Conservation (phyloP, 2,888 invertebrate species). For the Meganola albula region DNA sequence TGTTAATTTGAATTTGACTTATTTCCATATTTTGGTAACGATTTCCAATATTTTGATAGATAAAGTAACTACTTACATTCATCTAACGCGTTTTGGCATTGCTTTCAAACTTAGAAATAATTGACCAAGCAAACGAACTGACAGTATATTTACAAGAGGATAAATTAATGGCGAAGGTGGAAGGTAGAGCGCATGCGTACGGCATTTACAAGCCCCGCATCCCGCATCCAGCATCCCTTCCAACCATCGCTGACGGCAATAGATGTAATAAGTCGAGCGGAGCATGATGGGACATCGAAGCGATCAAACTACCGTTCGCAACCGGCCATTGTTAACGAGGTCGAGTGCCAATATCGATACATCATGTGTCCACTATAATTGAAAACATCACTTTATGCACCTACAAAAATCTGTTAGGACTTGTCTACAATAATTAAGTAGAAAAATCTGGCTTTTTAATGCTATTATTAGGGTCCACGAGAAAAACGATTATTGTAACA, state of each 20-base stretch:
- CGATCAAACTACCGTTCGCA: constrained; percentile 39
- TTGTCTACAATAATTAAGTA: no score
- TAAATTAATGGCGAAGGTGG: constrained; percentile 46
- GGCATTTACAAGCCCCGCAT: constrained; percentile 38
- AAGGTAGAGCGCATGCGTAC: constrained; percentile 64
- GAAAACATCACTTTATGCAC: not conserved
- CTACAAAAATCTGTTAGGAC: no score
- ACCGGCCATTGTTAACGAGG: constrained; percentile 34
- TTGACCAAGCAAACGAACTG: constrained; percentile 62
- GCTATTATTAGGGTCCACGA: no score
- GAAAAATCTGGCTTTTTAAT: no score
- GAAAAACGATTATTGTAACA: no score
- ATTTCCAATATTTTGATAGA: no score
- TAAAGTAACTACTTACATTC: no score
- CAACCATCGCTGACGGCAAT: constrained; percentile 37
- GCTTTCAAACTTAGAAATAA: constrained; percentile 54
- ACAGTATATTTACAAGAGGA: constrained; percentile 55
- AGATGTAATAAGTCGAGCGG: constrained; percentile 38
- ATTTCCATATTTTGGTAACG: no score
- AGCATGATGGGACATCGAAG: constrained; percentile 47
- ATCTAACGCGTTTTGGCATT: constrained; percentile 33
- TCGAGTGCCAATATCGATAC: constrained; percentile 3
- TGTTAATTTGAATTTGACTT: no score
- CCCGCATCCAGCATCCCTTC: constrained; percentile 50
- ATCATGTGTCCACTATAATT: not conserved